Evolutionary conservation across 2,888 invertebrate genomes (phyloP).

Genomic region (Apomyelois bistriatella): DNA sequence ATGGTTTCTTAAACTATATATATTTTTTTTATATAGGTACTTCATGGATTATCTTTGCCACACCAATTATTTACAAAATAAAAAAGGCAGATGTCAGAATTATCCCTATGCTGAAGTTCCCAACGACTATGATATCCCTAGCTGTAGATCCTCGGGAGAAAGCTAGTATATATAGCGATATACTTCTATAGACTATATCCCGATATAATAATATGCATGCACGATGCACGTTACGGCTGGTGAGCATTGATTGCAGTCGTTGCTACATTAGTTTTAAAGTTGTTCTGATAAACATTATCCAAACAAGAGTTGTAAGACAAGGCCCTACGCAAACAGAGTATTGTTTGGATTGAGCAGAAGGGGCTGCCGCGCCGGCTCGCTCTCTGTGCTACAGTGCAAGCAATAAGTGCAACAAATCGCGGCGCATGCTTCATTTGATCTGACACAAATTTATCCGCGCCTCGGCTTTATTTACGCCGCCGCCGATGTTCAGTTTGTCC

Average conservation of each 20-base stretch:
- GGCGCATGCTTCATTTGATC: constrained; percentile 75
- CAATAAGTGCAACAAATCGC: constrained; percentile 72
- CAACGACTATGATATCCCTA: no score
- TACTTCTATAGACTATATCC: no score
- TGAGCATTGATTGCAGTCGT: not conserved
- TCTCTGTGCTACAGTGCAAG: constrained; percentile 19
- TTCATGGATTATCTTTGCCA: no score
- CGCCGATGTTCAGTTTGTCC: constrained; percentile 72
- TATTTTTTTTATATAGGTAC: no score
- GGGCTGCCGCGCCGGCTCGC: constrained; percentile 36
- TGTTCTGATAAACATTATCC: constrained; percentile 3
- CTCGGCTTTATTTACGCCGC: constrained; percentile 71
- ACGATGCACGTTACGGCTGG: not conserved
- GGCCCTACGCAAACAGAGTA: constrained; percentile 1
- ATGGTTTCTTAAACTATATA: not conserved
- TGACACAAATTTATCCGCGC: constrained; percentile 78
- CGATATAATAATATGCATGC: no score
- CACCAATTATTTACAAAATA: no score
- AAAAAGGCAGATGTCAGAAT: no score
- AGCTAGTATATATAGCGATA: no score
- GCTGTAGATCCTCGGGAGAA: no score
- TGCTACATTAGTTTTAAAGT: not conserved
- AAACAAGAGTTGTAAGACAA: not conserved
- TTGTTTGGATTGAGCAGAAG: constrained; percentile 35
- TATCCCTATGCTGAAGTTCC: no score